A percentile compares a stretch with the other conserved stretches of the same genome.
phyloP scores from a whole-genome alignment of 1,140 invertebrate species.

The Protaetia brevitarsis region DNA sequence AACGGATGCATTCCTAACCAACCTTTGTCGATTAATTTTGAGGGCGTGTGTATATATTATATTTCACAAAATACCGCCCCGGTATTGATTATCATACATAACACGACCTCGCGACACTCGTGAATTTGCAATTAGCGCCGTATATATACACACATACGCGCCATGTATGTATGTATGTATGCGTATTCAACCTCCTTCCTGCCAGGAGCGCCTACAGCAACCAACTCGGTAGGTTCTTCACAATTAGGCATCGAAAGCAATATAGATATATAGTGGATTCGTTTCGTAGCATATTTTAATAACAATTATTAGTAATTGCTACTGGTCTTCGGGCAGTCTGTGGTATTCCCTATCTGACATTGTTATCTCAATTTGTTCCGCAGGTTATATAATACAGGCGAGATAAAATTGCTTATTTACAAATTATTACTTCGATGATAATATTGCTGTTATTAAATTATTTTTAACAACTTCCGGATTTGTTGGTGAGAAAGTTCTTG shows the following conservation, averaged over 20 bases:
- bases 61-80: not conserved
- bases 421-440: too few relatives aligned
- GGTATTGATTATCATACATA: constrained; percentile 15
- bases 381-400: not conserved
- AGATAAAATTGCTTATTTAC: too few relatives aligned
- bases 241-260: not conserved
- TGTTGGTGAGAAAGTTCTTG: too few relatives aligned
- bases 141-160: too few relatives aligned
- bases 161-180: too few relatives aligned
- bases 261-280: not conserved
- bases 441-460: too few relatives aligned
- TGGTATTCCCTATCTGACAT: not conserved
- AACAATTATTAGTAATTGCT: not conserved
- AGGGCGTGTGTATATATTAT: not conserved
- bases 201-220: not conserved
- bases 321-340: not conserved
- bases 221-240: not conserved
- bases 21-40: not conserved
- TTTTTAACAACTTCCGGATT: too few relatives aligned
- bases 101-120: constrained; percentile 12
- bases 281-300: not conserved
- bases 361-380: not conserved
- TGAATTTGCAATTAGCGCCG: not conserved
- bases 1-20: too few relatives aligned
- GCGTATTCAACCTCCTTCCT: not conserved